Base-by-base conservation (phyloP, 53 echinoderm and acorn worm genomes). In the Pentamera pediparva region DNA sequence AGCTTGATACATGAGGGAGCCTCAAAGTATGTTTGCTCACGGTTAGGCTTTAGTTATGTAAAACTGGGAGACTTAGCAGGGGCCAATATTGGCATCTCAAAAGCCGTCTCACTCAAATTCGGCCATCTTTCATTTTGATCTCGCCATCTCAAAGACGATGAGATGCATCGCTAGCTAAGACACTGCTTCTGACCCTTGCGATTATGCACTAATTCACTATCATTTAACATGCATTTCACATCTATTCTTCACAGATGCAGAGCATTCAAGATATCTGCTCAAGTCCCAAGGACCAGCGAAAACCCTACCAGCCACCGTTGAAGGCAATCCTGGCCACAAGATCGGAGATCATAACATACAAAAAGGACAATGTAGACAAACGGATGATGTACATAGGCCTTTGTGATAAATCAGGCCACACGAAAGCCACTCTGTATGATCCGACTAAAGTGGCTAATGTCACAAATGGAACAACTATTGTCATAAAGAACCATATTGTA, bases 221-320 rank as follows among this genome's bases (percentile, higher is more conserved):
- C n/a, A n/a, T n/a, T n/a, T n/a, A n/a, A 50, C 6, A 50, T 50
- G 19, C 51, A 50, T 20, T 50, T 20, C 51, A 19, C 2, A n/a
- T 33, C 63, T 39, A 1, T 3, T 37, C 2, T 37, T 64, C 39
- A n/a, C 64, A 64, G 64, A 37, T 64, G 64, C 64, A 39, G 38
- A 64, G 39, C 37, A 39, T 64, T 39, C 37, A 7, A 38, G 64
- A 27, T 4, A 64, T 37, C 24, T 6, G 37, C 13, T 38, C 37
- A 37, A 64, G 10, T 18, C n/a, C n/a, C n/a, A 35, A 18, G 37
- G 64, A 37, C 17, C 17, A n/a, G 5, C 37, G 21, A 35, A 64
- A 20, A 39, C 64, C 64, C 37, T 64, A 64, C 25, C 37, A 64
- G 22, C 64, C 64, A 20, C 64, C 64, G 5, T 37, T 64, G 6